Evolutionary conservation across 1,140 invertebrate species (phyloP), one percentile per base, ranked within the genome.

Genomic region (Drosophila asahinai): DNA sequence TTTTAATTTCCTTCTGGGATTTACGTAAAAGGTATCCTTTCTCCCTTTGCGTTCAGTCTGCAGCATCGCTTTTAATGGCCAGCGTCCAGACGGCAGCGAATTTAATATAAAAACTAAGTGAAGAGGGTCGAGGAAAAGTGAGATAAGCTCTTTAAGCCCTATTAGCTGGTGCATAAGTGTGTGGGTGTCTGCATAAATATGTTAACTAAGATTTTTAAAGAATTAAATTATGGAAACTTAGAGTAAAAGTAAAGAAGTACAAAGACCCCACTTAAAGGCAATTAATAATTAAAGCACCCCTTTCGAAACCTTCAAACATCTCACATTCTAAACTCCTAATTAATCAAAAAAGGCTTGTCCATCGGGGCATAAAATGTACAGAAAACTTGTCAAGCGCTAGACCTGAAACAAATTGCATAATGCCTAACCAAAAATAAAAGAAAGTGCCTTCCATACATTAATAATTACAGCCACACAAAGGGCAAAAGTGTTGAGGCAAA

Each of bases 1-100:
- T 90, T 90, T 90, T 90, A 90, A 90, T 90, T 90, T 90, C 86
- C 86, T 90, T 77, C 81, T 80, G 86, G 81, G 86, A 90, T 90
- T 90, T 86, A 72, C 81, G 74, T 66, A 84, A 90, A 90, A 90
- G 82, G 84, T 89, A 81, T 73, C 59, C 54, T 42, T 55, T 52
- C 51, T 62, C 54, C 57, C 61, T 51, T 57, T 73, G 40, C 45
- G 40, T 45, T 40, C 27, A 33, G 75, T 82, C 83, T 73, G 80
- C 60, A 70, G 77, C 82, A 81, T 72, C 83, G 72, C 77, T 75
- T 81, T 89, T 89, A 89, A 89, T 89, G 74, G 86, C 67, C 68
- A 51, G 67, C 68, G 81, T 76, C 84, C 86, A 90, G 84, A 81
- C 84, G 83, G 86, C 47, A n/a, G 59, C 58, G 57, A 84, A 84